These are phyloP conservation scores for Timema cristinae DNA, from an alignment of 2,888 invertebrate genomes.

Conservation along the genomic window DNA sequence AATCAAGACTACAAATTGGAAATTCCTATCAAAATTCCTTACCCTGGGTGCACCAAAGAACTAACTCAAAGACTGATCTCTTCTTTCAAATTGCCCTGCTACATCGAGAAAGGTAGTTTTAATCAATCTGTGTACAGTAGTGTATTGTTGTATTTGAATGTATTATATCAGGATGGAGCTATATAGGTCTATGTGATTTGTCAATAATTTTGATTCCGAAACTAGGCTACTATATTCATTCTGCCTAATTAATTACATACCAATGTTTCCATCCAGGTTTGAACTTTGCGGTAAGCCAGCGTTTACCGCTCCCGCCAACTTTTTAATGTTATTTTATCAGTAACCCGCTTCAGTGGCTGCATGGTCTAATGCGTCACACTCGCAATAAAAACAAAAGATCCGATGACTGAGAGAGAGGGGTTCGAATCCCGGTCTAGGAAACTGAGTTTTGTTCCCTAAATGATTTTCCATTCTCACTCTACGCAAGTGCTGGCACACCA, in stretches of 20 bases:
- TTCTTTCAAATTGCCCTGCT: slow-evolving; percentile 65
- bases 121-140: slow-evolving; percentile 21
- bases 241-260: not conserved
- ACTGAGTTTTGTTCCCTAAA: too few relatives aligned
- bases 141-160: slow-evolving; percentile 17
- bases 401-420: too few relatives aligned
- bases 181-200: not conserved
- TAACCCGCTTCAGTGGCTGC: too few relatives aligned
- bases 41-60: slow-evolving; percentile 56
- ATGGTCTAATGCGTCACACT: too few relatives aligned
- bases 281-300: not conserved
- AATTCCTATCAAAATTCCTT: slow-evolving; percentile 60
- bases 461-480: too few relatives aligned
- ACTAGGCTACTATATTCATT: not conserved
- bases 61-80: slow-evolving; percentile 61
- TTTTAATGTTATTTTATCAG: too few relatives aligned
- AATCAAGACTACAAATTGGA: slow-evolving; percentile 53
- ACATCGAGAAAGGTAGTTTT: slow-evolving; percentile 57
- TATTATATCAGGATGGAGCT: not conserved
- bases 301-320: too few relatives aligned
- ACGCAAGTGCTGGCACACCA: too few relatives aligned
- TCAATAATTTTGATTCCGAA: not conserved
- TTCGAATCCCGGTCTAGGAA: too few relatives aligned
- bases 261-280: not conserved
- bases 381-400: too few relatives aligned